Evolutionary conservation across 2,888 invertebrate species (phyloP).

Genomic region (Callimorpha dominula): DNA sequence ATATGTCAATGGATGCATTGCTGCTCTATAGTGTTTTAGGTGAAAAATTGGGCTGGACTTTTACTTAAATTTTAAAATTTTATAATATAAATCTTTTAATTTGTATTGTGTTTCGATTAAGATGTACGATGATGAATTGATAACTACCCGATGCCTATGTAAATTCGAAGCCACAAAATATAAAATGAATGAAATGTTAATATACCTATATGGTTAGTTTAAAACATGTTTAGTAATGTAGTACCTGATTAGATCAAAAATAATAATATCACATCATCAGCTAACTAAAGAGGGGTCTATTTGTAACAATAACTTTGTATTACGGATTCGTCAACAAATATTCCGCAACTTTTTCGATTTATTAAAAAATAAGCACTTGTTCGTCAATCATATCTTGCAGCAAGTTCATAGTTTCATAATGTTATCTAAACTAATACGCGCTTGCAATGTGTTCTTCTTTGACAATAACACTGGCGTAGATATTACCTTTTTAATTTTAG

Average conservation of each 20-base stretch:
- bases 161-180: slow-evolving; percentile 2
- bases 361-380: not conserved
- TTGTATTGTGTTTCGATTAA: slow-evolving; percentile 35
- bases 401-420: not conserved
- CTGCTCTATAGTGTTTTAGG: slow-evolving; percentile 3
- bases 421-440: not conserved
- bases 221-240: not conserved
- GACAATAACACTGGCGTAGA: not conserved
- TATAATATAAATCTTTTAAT: slow-evolving; percentile 25
- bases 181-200: not conserved
- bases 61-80: slow-evolving; percentile 22
- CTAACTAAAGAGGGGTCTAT: not conserved
- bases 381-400: not conserved
- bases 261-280: not conserved
- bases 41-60: slow-evolving; percentile 9
- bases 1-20: not conserved
- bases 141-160: not conserved
- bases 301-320: not conserved
- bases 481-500: slow-evolving; percentile 4
- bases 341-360: not conserved
- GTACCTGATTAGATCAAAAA: not conserved
- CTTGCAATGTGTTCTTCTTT: not conserved
- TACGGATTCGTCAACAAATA: not conserved
- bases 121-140: not conserved
- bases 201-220: not conserved